These are phyloP conservation scores for Hipparchia sbordonii DNA, from an alignment of 2,888 invertebrate species.

Conservation along the genomic window DNA sequence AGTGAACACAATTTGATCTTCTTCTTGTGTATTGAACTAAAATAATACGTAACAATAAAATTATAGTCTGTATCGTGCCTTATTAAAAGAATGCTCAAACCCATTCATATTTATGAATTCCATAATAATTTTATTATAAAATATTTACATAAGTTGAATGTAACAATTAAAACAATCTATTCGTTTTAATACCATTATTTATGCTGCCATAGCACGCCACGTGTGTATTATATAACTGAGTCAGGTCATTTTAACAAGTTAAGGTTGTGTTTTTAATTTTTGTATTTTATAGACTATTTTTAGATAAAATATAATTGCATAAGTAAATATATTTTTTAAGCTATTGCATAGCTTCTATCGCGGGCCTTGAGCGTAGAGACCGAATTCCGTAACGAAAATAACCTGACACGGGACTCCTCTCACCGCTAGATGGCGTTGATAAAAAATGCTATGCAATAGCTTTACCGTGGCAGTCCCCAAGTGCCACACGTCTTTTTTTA, in stretches of 20 bases:
- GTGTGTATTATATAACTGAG: constrained; percentile 25
- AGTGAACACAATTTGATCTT: too few species aligned
- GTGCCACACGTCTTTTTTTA: too few species aligned
- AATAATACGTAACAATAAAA: too few species aligned
- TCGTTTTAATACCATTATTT: constrained; percentile 35
- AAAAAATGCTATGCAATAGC: too few species aligned
- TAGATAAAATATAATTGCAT: background rate
- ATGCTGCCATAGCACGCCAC: constrained; percentile 37
- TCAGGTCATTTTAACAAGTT: constrained; percentile 28
- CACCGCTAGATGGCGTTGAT: too few species aligned
- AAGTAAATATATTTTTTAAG: too few species aligned
- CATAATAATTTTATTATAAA: constrained; percentile 24
- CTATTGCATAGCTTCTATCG: too few species aligned
- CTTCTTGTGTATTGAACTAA: too few species aligned
- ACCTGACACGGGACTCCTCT: too few species aligned
- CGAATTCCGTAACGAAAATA: too few species aligned
- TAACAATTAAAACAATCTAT: constrained; percentile 40
- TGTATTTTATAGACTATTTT: constrained; percentile 26
- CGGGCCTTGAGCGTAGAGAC: too few species aligned
- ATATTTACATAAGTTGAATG: constrained; percentile 28
- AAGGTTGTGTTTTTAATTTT: constrained; percentile 23
- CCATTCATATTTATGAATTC: constrained; percentile 23
- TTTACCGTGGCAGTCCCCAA: too few species aligned
- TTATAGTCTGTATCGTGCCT: background rate
- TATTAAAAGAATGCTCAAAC: constrained; percentile 9